These are phyloP conservation scores for Odontamblyopus lacepedii DNA, from an alignment of 2,797 vertebrate genomes.

Conservation along the genomic window DNA sequence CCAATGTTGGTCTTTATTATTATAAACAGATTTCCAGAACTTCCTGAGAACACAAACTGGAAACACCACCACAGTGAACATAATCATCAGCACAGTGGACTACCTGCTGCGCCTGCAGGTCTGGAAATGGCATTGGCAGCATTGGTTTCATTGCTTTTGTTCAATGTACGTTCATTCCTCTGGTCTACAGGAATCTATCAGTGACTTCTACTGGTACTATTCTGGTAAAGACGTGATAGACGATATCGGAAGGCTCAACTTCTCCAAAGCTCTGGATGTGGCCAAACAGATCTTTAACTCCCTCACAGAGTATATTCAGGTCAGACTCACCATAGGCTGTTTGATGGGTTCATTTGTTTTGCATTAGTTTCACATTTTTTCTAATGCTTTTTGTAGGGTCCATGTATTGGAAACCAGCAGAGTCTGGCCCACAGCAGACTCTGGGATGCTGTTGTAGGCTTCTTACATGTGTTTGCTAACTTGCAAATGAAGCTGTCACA, in stretches of 20 bases:
- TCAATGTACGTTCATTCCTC: background rate
- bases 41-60: slow-evolving; percentile 97
- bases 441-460: slow-evolving; percentile 97
- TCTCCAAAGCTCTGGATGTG: slow-evolving; percentile 91
- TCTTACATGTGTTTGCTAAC: slow-evolving; percentile 95
- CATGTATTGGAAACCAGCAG: slow-evolving; percentile 96
- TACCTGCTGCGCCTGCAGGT: slow-evolving; percentile 98
- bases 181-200: slow-evolving; percentile 90
- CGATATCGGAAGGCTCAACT: slow-evolving; percentile 91
- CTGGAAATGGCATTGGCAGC: slow-evolving; percentile 7
- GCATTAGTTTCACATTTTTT: background rate
- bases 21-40: slow-evolving; percentile 92
- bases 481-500: slow-evolving; percentile 99
- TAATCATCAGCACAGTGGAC: slow-evolving; percentile 98
- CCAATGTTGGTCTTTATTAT: background rate
- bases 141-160: background rate
- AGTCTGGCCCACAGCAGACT: slow-evolving; percentile 94
- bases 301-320: slow-evolving; percentile 98
- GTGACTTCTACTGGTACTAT: slow-evolving; percentile 99
- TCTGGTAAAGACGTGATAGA: slow-evolving; percentile 95
- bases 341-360: background rate
- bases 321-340: slow-evolving; percentile 48
- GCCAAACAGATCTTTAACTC: slow-evolving; percentile 99
- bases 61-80: slow-evolving; percentile 97
- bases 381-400: slow-evolving; percentile 76